Percentiles rank a stretch among this genome's conserved stretches.
Conservation (phyloP, 2,888 invertebrate genomes). For the Tetragnatha montana region DNA sequence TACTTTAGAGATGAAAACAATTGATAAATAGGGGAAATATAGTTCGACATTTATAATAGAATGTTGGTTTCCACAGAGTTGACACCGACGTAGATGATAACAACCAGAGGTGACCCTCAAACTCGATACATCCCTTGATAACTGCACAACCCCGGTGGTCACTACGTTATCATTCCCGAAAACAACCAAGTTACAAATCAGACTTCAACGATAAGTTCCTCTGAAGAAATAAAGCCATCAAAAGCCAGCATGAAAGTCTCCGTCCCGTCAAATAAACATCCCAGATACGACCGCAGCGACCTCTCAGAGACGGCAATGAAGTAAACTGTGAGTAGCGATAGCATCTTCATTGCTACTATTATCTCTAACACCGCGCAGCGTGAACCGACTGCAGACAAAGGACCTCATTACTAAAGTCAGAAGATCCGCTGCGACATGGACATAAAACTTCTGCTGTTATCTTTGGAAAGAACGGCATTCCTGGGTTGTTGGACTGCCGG, state of each 20-base stretch:
- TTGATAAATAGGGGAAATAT: no score
- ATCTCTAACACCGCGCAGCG: neutral
- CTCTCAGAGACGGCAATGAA: neutral
- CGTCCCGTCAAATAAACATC: neutral
- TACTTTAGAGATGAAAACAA: no score
- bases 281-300: neutral
- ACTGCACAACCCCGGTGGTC: neutral
- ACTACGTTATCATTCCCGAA: neutral
- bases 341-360: neutral
- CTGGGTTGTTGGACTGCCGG: neutral
- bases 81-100: no score
- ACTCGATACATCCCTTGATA: neutral
- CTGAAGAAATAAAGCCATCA: neutral
- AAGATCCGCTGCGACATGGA: neutral
- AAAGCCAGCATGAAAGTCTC: neutral
- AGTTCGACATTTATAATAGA: no score
- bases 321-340: neutral
- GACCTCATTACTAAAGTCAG: slow-evolving; percentile 7
- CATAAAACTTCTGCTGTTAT: slow-evolving; percentile 27
- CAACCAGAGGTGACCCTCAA: no score
- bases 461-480: neutral
- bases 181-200: neutral
- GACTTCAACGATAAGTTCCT: neutral
- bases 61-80: no score
- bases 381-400: slow-evolving; percentile 6